Base-by-base conservation (phyloP, 2,797 vertebrate genomes). In the Sandelia bainsii region DNA sequence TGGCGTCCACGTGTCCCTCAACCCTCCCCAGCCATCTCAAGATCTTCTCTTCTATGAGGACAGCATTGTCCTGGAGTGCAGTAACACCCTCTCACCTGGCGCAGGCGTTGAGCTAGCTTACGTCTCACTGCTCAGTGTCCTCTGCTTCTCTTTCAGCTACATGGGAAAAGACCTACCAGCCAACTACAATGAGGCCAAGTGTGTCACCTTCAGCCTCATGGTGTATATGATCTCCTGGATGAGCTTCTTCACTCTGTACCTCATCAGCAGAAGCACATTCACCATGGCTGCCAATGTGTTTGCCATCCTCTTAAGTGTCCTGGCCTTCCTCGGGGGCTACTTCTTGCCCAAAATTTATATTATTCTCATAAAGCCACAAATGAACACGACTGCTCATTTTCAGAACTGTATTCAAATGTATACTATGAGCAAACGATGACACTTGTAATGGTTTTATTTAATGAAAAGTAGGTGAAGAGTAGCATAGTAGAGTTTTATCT, bases 111-210 rank as follows among this genome's bases (percentile, higher is more conserved):
- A 94, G 75, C 84, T 95, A 0, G 53, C 63, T 0, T 95, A 86
- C 23, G 80, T 93, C 2, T 83, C 84, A 0, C 19, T 93, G 44
- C 87, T 97, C 62, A 95, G 93, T 2, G 6, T 91, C 58, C 58
- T 91, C 12, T 96, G 95, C 70, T 97, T 97, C 80, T 69, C 81
- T 50, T 95, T 97, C 16, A 93, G 95, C 86, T 96, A 96, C 91
- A 75, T 93, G 86, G 96, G 96, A 44, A 97, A 96, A 88, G 95
- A 95, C 67, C 90, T 97, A 54, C 96, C 96, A 0, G 95, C 95
- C 63, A 96, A 94, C 92, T 96, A 97, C 90, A 96, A 93, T 0
- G 95, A 97, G 69, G 95, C 96, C 73, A 97, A 96, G 83, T 94
- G 94, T 60, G 92, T 96, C 79, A 95, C 95, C 29, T 92, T 96